Base-by-base conservation (phyloP, 2,113 vertebrate species). In the Brachypteracias leptosomus region DNA sequence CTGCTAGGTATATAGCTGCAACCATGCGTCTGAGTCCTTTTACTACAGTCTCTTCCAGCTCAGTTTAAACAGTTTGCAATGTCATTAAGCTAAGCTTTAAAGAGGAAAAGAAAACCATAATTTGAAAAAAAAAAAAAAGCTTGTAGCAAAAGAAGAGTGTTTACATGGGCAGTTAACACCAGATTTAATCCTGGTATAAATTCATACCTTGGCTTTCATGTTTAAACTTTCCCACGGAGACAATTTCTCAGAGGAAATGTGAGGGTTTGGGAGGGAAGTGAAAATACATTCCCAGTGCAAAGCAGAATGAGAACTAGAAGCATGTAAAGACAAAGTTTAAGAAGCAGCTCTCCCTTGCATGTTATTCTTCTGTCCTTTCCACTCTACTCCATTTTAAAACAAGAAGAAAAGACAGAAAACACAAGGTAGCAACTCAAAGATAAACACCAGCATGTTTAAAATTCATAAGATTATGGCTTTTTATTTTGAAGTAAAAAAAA, bases 251-350 rank as follows among this genome's bases (percentile, higher is more conserved):
- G 51, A 91, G 73, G 54, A 92, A 92, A 61, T 25, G 28, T 9
- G 24, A 71, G 47, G 24, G 18, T 44, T 57, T 84, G 73, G 38
- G 72, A 83, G 76, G 79, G 55, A 93, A 95, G 62, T 66, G 71
- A 91, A 88, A 75, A 89, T 49, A 52, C 54, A 76, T 93, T 72
- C 58, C 18, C 42, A 85, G 33, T 51, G 38, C 49, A 88, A 75
- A 79, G n/a, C 44, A 58, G 71, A 85, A 86, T 18, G 22, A 82
- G 54, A 79, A 85, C 9, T 4, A 72, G 36, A 85, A 89, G 55
- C 72, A 89, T 92, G 44, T 84, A 76, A 84, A 96, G 40, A 70
- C 49, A 70, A 85, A 54, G 82, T 52, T 76, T 95, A 57, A 82
- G 78, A 33, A 89, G 49, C 4, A 71, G 18, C 35, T 81, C 87